Evolutionary conservation across 2,113 vertebrate genomes (phyloP), one percentile per base, ranked within the genome.

Genomic region (Aphelocoma coerulescens): DNA sequence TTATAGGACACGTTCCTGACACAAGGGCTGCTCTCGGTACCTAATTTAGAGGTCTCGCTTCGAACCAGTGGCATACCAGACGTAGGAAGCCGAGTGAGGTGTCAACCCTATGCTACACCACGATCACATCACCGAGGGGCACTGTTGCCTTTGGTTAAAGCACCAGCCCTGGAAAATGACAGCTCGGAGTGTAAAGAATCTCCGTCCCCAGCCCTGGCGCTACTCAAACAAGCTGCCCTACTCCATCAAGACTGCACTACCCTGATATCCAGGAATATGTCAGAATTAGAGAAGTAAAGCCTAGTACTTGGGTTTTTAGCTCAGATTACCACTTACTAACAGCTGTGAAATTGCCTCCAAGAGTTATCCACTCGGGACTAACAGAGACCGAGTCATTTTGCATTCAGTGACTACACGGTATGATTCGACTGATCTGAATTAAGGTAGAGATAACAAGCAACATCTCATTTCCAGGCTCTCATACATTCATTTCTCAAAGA

Each of bases 11-110:
- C 17, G 3, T 13, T 48, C 16, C 44, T 49, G 57, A 37, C 52
- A 32, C 44, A 51, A 51, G 30, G 28, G 35, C 57, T 57, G 61
- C 48, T 39, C 52, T 71, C 37, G 7, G 7, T 20, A 20, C n/a
- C 33, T 6, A 0, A 14, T 35, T 32, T 11, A 3, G 52, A 71
- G 52, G 16, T 39, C 52, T 43, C 21, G 27, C 58, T 68, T 35
- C 3, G 2, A 39, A 5, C 3, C 24, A 9, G 20, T 0, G 6
- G 27, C 55, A 6, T 0, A 3, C 1, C 18, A 10, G 30, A 7
- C 1, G 5, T 0, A 4, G 58, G 39, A 59, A 52, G 11, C 2
- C 1, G 41, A 39, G 49, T 1, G 24, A 1, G 5, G 54, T 3
- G 52, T 30, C 27, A 77, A 67, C 37, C 7, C 48, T 28, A 0